A percentile compares a stretch with the other conserved stretches of the same genome.
Conservation (phyloP, 2,797 vertebrate genomes). For the Momotus momota region DNA sequence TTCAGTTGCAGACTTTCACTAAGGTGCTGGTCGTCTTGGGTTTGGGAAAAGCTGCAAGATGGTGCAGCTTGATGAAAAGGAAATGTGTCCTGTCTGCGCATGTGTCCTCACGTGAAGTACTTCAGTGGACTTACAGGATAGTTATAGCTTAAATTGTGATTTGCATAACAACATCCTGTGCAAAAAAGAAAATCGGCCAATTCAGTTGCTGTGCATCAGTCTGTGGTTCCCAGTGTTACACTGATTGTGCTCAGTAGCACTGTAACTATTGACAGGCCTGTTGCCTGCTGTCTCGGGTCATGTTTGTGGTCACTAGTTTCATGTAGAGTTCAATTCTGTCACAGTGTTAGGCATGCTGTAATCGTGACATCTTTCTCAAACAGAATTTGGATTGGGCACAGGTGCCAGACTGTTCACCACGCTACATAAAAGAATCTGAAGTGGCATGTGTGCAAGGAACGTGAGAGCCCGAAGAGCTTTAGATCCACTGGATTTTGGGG, state of each 20-base stretch:
- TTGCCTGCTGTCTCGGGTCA: accelerated
- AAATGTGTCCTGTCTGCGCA: not conserved
- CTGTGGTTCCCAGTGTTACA: not conserved
- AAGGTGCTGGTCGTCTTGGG: not conserved
- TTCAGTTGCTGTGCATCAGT: not conserved
- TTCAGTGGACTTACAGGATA: not conserved
- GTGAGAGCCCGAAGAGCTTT: not conserved
- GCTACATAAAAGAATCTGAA: not conserved
- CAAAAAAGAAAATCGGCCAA: not conserved
- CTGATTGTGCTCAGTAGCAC: not conserved
- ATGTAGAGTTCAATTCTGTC: not conserved
- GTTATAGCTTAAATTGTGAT: not conserved
- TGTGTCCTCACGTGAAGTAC: not conserved
- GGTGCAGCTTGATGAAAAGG: not conserved
- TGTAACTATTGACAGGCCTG: not conserved
- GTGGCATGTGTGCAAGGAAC: not conserved
- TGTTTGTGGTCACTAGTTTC: not conserved
- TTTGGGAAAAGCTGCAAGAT: not conserved
- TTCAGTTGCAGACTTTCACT: not conserved
- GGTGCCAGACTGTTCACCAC: not conserved
- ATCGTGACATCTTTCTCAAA: not conserved
- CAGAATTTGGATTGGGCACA: not conserved
- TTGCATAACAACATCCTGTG: not conserved
- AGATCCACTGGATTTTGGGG: not conserved
- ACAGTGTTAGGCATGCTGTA: not conserved